phyloP scores from a whole-genome alignment of 2,888 invertebrate species.

The Pterobdella sp. region DNA sequence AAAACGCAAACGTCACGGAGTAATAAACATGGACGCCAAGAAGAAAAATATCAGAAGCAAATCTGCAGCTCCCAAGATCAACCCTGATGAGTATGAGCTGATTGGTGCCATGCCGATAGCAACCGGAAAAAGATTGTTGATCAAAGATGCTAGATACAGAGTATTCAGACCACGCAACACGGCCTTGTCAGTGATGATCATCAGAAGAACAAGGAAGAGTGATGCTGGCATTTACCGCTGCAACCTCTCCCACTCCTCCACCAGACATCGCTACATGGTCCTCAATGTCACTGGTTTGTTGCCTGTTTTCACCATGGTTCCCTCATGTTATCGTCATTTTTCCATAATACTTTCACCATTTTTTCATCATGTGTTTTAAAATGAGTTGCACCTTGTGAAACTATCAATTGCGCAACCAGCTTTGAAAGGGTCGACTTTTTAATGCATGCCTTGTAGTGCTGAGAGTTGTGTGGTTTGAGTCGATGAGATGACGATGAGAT shows the following conservation, averaged over 20 bases:
- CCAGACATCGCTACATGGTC: conserved; percentile 39
- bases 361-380: no score
- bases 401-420: no score
- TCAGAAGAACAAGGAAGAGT: conserved; percentile 38
- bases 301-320: not conserved
- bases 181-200: conserved; percentile 40
- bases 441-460: no score
- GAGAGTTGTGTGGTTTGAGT: no score
- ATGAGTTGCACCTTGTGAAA: no score
- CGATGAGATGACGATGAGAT: no score
- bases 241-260: conserved; percentile 38
- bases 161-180: conserved; percentile 39
- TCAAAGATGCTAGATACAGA: conserved; percentile 35
- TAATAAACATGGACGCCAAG: not conserved
- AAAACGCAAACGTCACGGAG: not conserved
- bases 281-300: conserved; percentile 40
- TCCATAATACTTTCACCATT: no score
- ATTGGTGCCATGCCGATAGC: conserved; percentile 33
- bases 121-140: conserved; percentile 37
- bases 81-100: conserved; percentile 15
- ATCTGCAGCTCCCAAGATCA: conserved; percentile 24
- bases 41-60: conserved; percentile 8
- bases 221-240: conserved; percentile 40
- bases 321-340: no score
- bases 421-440: no score